phyloP scores from a whole-genome alignment of 2,113 vertebrate species.

The Pungitius pungitius region DNA sequence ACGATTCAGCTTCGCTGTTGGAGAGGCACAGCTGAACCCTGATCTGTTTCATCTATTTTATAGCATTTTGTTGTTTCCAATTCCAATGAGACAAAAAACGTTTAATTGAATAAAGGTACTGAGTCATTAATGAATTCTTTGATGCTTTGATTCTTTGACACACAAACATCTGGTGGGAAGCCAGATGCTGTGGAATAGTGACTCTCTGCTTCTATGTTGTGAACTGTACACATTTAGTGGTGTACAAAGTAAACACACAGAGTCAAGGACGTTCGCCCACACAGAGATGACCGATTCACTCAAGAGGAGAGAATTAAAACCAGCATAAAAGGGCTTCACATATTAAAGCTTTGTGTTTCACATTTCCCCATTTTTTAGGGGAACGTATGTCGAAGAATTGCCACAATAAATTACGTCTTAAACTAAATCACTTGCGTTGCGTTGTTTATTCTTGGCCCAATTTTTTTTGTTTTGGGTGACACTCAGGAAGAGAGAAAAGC shows the following conservation, averaged over 20 bases:
- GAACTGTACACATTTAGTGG: conserved; percentile 16
- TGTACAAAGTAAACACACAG: conserved; percentile 11
- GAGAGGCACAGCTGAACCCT: neutral
- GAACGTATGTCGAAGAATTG: neutral
- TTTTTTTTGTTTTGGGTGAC: neutral
- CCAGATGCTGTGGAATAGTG: conserved; percentile 36
- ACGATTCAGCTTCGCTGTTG: neutral
- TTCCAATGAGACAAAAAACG: neutral
- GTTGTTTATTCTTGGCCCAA: neutral
- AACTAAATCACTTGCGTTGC: no score
- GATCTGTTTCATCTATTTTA: neutral
- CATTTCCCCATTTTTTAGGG: neutral
- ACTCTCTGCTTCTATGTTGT: conserved; percentile 35
- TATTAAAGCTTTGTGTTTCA: neutral
- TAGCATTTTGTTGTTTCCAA: neutral
- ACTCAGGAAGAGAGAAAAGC: neutral
- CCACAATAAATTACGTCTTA: no score
- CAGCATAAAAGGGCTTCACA: neutral
- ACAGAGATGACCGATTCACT: neutral
- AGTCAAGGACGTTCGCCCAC: neutral
- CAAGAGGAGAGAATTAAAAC: neutral
- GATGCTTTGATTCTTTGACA: neutral
- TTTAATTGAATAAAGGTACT: neutral
- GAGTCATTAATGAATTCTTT: conserved; percentile 6
- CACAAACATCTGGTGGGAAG: neutral